These are phyloP conservation scores for Talpa occidentalis DNA, from an alignment of 2,113 vertebrate genomes.

Conservation along the genomic window DNA sequence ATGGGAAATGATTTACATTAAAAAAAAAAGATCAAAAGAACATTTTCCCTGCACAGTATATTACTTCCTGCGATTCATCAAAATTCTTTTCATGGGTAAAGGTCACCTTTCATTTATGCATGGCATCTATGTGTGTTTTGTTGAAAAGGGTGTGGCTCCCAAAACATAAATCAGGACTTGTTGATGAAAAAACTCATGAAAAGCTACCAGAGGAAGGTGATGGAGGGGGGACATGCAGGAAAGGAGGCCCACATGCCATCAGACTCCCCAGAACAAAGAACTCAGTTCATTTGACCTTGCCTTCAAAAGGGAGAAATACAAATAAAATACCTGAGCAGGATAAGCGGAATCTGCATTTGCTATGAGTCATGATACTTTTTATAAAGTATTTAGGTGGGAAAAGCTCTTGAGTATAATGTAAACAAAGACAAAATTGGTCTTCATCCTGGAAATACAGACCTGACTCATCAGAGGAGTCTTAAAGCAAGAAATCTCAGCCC, in stretches of 20 bases:
- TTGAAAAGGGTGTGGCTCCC: constrained; percentile 76
- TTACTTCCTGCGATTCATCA: constrained; percentile 85
- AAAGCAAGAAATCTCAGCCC: neutral
- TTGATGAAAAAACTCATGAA: constrained; percentile 1
- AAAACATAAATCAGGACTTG: constrained; percentile 63
- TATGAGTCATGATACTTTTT: neutral
- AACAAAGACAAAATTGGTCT: neutral
- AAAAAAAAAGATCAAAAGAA: constrained; percentile 69
- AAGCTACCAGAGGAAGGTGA: neutral
- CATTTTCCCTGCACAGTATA: constrained; percentile 79
- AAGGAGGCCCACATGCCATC: neutral
- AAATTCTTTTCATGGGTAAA: constrained; percentile 84
- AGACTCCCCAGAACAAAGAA: neutral
- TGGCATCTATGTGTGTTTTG: constrained; percentile 69
- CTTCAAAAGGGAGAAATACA: neutral
- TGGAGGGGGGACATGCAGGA: neutral
- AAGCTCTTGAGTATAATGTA: neutral
- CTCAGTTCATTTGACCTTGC: neutral
- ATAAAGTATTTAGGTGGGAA: neutral
- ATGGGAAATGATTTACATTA: constrained; percentile 72
- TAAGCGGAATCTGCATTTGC: neutral
- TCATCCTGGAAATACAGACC: neutral
- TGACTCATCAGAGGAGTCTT: neutral
- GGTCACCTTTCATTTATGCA: constrained; percentile 84
- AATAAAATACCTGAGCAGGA: neutral